Conservation (phyloP, 1,140 invertebrate genomes). For the Tetranychus cinnabarinus region DNA sequence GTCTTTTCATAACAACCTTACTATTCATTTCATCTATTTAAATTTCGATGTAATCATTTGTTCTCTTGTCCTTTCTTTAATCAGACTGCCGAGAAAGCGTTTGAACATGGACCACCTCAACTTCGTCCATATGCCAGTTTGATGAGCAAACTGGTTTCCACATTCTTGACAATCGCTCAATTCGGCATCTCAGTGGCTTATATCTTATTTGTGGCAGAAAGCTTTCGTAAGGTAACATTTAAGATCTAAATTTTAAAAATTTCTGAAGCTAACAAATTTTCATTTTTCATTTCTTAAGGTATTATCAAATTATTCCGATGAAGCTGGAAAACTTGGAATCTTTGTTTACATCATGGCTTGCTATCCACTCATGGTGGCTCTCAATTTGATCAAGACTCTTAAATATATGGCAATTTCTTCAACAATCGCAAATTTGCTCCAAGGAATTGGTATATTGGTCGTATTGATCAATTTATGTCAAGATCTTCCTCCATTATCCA, state of each 20-base stretch:
- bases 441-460: constrained; percentile 17
- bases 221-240: constrained; percentile 24
- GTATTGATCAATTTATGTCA: constrained; percentile 18
- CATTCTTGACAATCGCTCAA: constrained; percentile 55
- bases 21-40: no score
- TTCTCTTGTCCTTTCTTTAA: no score
- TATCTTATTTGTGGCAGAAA: constrained; percentile 76
- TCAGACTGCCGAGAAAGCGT: not conserved
- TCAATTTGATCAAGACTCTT: constrained; percentile 16
- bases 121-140: not conserved
- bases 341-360: constrained; percentile 4
- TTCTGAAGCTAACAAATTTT: no score
- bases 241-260: no score
- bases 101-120: not conserved
- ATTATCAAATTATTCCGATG: no score
- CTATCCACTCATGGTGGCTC: constrained; percentile 6
- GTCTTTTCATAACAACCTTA: no score
- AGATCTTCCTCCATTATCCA: constrained; percentile 11
- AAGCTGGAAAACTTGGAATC: not conserved
- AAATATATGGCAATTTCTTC: constrained; percentile 20
- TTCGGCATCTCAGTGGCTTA: constrained; percentile 89
- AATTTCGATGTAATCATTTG: no score
- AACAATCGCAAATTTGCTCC: constrained; percentile 20
- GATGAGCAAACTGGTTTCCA: not conserved
- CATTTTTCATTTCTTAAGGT: no score